Conservation (phyloP, 2,797 vertebrate genomes). For the Cynodonichthys magdalenae region DNA sequence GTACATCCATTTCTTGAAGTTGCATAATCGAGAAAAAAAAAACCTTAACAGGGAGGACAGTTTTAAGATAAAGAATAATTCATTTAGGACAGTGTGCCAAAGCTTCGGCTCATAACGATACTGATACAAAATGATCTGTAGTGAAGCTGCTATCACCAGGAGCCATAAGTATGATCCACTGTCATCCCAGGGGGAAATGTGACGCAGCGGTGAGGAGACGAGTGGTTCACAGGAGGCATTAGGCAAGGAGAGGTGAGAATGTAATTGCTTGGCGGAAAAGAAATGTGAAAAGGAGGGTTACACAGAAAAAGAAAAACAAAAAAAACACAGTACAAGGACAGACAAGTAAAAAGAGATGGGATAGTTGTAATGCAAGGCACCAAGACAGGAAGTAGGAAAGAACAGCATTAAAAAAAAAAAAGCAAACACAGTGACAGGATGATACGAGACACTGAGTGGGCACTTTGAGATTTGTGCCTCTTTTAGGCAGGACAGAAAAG, state of each 20-base stretch:
- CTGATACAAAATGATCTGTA: constrained; percentile 16
- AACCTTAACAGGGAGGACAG: constrained; percentile 4
- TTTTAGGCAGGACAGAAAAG: constrained; percentile 18
- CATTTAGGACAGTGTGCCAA: constrained; percentile 20
- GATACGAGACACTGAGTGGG: constrained; percentile 9
- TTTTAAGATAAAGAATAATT: constrained; percentile 13
- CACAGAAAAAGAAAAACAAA: constrained; percentile 5
- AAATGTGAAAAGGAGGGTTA: constrained; percentile 2
- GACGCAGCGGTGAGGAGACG: constrained; percentile 15
- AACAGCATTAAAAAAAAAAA: constrained; percentile 3
- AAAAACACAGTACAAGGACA: constrained; percentile 3
- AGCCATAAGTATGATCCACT: constrained; percentile 19
- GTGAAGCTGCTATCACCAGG: constrained; percentile 17
- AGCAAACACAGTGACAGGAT: constrained; percentile 1
- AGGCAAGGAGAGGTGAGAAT: constrained; percentile 16
- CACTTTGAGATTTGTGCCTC: constrained; percentile 20
- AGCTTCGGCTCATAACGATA: constrained; percentile 8
- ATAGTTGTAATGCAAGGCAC: background rate
- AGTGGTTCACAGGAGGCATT: constrained; percentile 16
- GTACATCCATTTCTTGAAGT: constrained; percentile 1
- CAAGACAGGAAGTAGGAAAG: background rate
- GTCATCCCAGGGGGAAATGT: constrained; percentile 17
- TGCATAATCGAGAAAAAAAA: constrained; percentile 16
- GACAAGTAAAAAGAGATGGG: background rate
- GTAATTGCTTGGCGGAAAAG: background rate